These are phyloP conservation scores for Microctonus brassicae DNA, from an alignment of 2,888 invertebrate genomes.

Conservation along the genomic window DNA sequence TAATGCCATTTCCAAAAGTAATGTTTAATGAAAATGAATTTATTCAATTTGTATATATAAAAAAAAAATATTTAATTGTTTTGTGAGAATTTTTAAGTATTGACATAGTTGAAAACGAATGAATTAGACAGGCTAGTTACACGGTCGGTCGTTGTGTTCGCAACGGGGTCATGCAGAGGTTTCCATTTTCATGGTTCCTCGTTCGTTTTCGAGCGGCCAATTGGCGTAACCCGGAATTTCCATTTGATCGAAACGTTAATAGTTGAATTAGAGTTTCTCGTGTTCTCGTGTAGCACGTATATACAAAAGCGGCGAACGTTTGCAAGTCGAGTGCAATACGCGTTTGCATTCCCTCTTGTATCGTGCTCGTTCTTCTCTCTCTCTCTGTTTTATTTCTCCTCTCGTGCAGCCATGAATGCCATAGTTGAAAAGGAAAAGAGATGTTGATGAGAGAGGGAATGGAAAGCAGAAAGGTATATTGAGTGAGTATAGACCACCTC, in stretches of 20 bases:
- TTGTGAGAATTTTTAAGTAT: neutral
- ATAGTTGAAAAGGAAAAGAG: neutral
- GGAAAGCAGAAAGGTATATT: too few species aligned
- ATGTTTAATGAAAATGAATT: neutral
- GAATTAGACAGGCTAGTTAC: constrained; percentile 25
- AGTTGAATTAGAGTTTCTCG: constrained; percentile 47
- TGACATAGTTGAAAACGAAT: neutral
- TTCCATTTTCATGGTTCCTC: constrained; percentile 21
- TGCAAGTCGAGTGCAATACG: neutral
- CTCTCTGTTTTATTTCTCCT: constrained; percentile 26
- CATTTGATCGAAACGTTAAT: constrained; percentile 47
- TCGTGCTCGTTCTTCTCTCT: too few species aligned
- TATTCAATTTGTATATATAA: neutral
- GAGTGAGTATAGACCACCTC: constrained; percentile 24
- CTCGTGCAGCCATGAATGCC: neutral
- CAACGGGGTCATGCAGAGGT: neutral
- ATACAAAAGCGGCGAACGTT: constrained; percentile 13
- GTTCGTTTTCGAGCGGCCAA: constrained; percentile 17
- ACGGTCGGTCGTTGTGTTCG: constrained; percentile 11
- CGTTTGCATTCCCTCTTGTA: neutral
- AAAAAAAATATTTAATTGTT: neutral
- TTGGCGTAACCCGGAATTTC: constrained; percentile 40
- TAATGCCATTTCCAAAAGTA: neutral
- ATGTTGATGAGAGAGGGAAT: too few species aligned
- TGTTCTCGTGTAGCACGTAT: constrained; percentile 37